Evolutionary conservation across 2,797 vertebrate genomes (phyloP).

Genomic region (Ceryle rudis): DNA sequence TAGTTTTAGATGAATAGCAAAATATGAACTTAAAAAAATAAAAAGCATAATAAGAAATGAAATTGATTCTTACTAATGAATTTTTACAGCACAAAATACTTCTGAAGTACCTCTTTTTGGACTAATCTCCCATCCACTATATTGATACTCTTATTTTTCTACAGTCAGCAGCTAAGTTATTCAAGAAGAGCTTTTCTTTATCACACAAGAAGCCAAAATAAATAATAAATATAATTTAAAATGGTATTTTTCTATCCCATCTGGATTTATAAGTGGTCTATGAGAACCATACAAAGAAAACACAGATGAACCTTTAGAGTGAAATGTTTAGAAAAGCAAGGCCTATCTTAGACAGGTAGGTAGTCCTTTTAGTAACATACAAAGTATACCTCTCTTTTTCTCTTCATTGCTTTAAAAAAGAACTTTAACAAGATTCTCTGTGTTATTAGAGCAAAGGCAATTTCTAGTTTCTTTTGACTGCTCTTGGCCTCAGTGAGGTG

Average conservation of each 20-base stretch:
- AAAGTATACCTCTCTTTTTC: neutral
- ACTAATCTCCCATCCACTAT: neutral
- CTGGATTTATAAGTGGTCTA: neutral
- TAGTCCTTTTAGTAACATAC: neutral
- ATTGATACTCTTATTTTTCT: conserved; percentile 11
- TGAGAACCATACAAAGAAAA: neutral
- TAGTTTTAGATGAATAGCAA: neutral
- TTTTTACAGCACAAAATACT: conserved; percentile 44
- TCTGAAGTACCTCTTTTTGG: conserved; percentile 32
- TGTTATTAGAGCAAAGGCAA: neutral
- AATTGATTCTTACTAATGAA: conserved; percentile 55
- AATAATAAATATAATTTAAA: neutral
- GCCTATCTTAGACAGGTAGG: neutral
- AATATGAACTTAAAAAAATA: neutral
- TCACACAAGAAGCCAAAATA: neutral
- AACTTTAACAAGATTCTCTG: neutral
- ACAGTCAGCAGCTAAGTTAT: conserved; percentile 37
- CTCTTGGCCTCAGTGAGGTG: neutral
- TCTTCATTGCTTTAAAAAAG: no score
- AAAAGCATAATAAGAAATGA: neutral
- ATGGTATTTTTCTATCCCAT: neutral
- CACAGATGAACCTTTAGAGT: neutral
- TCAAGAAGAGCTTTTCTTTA: conserved; percentile 8
- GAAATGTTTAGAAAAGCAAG: neutral
- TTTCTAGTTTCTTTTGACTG: neutral